Percentiles rank a stretch among this genome's conserved stretches.
These are phyloP conservation scores for Pristionchus entomophagus DNA, from an alignment of 2,888 invertebrate genomes.

Conservation along the genomic window DNA sequence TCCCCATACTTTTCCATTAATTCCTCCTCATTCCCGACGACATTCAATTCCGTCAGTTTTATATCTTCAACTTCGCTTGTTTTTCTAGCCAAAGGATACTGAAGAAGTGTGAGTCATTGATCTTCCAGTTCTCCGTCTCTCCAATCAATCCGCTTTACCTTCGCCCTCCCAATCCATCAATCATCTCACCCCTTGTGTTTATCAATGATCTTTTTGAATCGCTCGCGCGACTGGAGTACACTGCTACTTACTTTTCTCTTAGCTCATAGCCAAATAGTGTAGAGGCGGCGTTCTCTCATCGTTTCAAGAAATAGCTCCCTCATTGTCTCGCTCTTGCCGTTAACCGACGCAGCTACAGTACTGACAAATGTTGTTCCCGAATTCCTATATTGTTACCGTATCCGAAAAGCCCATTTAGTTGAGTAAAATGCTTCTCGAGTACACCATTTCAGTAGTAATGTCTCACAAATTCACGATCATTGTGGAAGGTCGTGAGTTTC, in stretches of 20 bases:
- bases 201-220: conserved; percentile 30
- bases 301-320: background rate
- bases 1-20: too few relatives aligned
- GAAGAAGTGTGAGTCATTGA: too few relatives aligned
- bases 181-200: conserved; percentile 7
- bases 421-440: background rate
- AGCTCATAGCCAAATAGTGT: background rate
- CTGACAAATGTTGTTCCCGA: background rate
- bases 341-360: too few relatives aligned
- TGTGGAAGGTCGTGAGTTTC: background rate
- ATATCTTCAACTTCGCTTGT: too few relatives aligned
- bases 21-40: too few relatives aligned
- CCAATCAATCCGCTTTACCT: too few relatives aligned
- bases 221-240: background rate
- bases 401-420: background rate
- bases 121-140: too few relatives aligned
- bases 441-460: background rate
- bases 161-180: background rate
- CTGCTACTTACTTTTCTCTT: background rate
- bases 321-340: background rate
- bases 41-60: too few relatives aligned
- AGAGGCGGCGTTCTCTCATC: background rate
- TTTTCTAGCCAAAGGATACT: too few relatives aligned
- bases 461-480: background rate
- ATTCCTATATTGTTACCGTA: background rate